Evolutionary conservation across 2,797 vertebrate genomes (phyloP), one percentile per base, ranked within the genome.

Genomic region (Sebastes iracundus): DNA sequence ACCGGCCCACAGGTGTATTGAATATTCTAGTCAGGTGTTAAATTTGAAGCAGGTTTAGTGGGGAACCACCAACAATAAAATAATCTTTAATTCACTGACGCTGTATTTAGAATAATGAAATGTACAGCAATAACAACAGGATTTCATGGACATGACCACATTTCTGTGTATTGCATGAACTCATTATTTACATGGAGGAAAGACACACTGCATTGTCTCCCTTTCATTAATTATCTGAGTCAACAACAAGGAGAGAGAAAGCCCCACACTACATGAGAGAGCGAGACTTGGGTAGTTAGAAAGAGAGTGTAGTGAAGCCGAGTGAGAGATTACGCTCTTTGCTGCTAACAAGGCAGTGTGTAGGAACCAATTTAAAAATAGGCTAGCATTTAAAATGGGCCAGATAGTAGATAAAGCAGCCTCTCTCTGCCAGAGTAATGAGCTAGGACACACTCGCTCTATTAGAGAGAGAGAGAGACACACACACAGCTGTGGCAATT

Each of bases 321-420:
- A 22, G 65, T 74, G 81, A 83, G 88, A 91, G 85, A 87, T 86
- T 84, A 76, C 35, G 46, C 77, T 87, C 77, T 80, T 78, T 86
- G 85, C 82, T 82, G 83, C 89, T 89, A 88, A 87, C 85, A 88
- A 80, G 81, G 87, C 84, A 8, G 33, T 56, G 81, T 90, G 84
- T 83, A 86, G 90, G 77, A 94, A 82, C 76, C 75, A 73, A 90
- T 94, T 94, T 94, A 93, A 95, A 95, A 94, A 95, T 94, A 93
- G 89, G 87, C 91, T 81, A 81, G 88, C 69, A 90, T 93, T 94
- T 93, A 93, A 94, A 92, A 94, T 89, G 87, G 92, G 87, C 89
- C 91, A 94, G 92, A 95, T 94, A 91, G 88, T 79, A 93, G 93
- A 95, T 95, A 93, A 94, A 92, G 84, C 81, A 85, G 80, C 76